Conservation (phyloP, 1,140 invertebrate species). For the Pemphigus obesinymphae region DNA sequence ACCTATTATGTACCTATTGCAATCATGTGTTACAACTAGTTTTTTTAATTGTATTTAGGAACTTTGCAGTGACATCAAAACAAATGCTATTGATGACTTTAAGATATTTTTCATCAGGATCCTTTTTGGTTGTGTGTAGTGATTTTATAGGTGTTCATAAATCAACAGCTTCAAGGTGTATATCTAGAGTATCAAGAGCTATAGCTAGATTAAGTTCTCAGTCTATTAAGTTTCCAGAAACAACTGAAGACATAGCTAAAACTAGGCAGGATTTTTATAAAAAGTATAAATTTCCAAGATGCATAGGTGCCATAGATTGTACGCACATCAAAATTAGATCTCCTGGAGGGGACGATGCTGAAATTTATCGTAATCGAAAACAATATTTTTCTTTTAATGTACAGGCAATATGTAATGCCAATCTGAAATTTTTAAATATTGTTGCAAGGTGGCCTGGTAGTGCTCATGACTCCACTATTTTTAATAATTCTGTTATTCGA, state of each 20-base stretch:
- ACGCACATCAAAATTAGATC: conserved; percentile 50
- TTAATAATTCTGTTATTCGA: conserved; percentile 45
- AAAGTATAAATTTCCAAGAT: conserved; percentile 49
- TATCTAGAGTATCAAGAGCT: not conserved
- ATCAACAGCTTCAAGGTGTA: conserved; percentile 30
- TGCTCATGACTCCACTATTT: conserved; percentile 50
- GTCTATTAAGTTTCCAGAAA: conserved; percentile 46
- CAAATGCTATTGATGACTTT: not conserved
- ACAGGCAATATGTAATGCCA: too few species aligned
- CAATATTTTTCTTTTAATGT: too few species aligned
- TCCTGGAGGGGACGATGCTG: too few species aligned
- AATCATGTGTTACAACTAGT: too few species aligned
- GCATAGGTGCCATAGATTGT: conserved; percentile 52
- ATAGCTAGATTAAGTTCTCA: conserved; percentile 14
- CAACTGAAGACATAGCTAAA: conserved; percentile 43
- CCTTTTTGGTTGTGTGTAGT: not conserved
- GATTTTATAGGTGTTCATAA: too few species aligned
- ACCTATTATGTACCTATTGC: too few species aligned
- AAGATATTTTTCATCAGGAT: not conserved
- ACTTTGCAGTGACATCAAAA: not conserved
- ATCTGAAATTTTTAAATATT: conserved; percentile 49
- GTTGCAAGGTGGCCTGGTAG: conserved; percentile 51
- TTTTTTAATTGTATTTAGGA: not conserved
- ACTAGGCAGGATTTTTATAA: conserved; percentile 47
- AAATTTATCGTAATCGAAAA: too few species aligned